phyloP scores from a whole-genome alignment of 2,113 vertebrate species.

The Copsychus sechellarum region DNA sequence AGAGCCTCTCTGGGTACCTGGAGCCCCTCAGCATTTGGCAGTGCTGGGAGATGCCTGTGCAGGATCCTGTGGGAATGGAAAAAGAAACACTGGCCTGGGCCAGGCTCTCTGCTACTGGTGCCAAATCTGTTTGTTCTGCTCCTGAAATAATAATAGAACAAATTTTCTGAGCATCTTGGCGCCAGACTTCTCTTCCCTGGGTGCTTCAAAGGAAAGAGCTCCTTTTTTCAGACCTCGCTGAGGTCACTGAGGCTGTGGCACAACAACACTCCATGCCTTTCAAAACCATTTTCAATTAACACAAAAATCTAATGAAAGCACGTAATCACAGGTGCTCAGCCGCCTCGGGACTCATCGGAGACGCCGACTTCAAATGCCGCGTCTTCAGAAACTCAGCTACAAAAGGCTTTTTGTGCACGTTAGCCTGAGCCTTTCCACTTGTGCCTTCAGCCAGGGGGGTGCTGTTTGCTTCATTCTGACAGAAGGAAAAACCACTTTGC shows the following conservation, averaged over 20 bases:
- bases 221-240: background rate
- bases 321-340: background rate
- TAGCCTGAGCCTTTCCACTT: background rate
- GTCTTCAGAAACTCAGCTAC: background rate
- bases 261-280: background rate
- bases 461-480: background rate
- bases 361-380: background rate
- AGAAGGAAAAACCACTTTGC: background rate
- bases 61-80: background rate
- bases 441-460: background rate
- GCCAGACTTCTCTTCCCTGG: background rate
- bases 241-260: background rate
- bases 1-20: background rate
- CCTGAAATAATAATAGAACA: background rate
- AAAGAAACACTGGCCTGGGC: background rate
- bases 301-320: constrained; percentile 7
- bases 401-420: background rate
- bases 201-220: constrained; percentile 38
- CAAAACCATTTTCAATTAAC: constrained; percentile 56
- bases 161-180: background rate
- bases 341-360: background rate
- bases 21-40: background rate
- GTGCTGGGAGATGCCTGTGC: background rate
- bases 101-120: background rate
- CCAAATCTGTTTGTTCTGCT: background rate